phyloP scores from a whole-genome alignment of 2,797 vertebrate species.

The Glyptemys insculpta region DNA sequence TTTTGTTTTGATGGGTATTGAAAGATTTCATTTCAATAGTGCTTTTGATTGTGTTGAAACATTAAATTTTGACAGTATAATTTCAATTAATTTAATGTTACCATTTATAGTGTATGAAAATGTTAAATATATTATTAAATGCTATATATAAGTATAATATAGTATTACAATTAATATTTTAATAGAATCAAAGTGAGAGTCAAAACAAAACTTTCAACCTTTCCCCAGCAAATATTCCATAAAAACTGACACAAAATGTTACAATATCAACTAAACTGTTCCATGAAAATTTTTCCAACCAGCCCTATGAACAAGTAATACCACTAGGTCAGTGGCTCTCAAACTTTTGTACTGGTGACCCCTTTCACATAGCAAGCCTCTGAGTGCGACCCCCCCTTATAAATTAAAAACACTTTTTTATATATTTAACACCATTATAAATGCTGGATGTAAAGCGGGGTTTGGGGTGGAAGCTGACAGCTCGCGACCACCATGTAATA shows the following conservation, averaged over 20 bases:
- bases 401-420: too few relatives aligned
- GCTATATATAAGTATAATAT: neutral
- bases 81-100: neutral
- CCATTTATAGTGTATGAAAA: neutral
- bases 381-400: too few relatives aligned
- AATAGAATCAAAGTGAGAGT: neutral
- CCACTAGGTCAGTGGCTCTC: neutral
- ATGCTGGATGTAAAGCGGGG: too few relatives aligned
- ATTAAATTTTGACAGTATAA: neutral
- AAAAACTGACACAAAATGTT: neutral
- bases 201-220: neutral
- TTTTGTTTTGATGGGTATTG: neutral
- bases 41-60: neutral
- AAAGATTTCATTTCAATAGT: neutral
- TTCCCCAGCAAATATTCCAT: neutral
- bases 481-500: too few relatives aligned
- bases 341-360: too few relatives aligned
- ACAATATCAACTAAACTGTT: constrained; percentile 10
- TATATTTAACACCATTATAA: too few relatives aligned
- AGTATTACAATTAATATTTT: neutral
- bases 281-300: neutral
- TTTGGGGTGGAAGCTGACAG: too few relatives aligned
- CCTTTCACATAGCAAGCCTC: too few relatives aligned
- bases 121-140: neutral
- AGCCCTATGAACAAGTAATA: neutral